Conservation (phyloP, 2,797 vertebrate species). For the Ctenochaetus hawaiiensis region DNA sequence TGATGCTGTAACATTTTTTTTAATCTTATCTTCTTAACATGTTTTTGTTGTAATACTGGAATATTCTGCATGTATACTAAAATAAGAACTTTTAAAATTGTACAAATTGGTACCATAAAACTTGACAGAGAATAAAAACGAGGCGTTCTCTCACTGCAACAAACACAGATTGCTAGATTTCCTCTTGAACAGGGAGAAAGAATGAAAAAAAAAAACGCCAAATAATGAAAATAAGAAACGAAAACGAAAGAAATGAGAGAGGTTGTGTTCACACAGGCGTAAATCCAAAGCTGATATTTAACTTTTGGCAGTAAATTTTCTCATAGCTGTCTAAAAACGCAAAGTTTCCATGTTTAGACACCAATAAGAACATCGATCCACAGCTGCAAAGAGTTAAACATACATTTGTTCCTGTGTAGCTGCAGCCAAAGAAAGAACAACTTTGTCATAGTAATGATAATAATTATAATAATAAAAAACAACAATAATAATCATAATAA, state of each 20-base stretch:
- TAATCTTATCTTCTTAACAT: constrained; percentile 85
- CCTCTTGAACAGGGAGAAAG: constrained; percentile 91
- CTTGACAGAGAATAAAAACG: constrained; percentile 96
- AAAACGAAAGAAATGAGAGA: constrained; percentile 82
- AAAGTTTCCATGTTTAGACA: constrained; percentile 37
- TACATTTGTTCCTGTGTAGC: constrained; percentile 55
- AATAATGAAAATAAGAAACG: constrained; percentile 73
- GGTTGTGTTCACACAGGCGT: constrained; percentile 53
- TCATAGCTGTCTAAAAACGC: constrained; percentile 34
- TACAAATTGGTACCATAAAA: constrained; percentile 99
- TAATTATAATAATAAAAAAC: constrained; percentile 57
- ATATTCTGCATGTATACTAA: constrained; percentile 99
- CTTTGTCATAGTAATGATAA: constrained; percentile 75
- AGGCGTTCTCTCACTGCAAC: constrained; percentile 94
- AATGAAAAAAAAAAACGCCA: constrained; percentile 90
- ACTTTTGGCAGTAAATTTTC: constrained; percentile 48
- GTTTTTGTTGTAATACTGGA: constrained; percentile 95
- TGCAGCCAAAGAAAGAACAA: constrained; percentile 77
- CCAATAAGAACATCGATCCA: constrained; percentile 27
- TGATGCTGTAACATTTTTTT: constrained; percentile 97
- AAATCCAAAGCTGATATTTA: constrained; percentile 48
- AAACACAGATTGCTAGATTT: constrained; percentile 91
- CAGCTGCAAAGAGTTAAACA: constrained; percentile 65
- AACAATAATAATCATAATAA: constrained; percentile 79
- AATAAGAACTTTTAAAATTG: constrained; percentile 99